A percentile compares a stretch with the other conserved stretches of the same genome.
Evolutionary conservation across 2,113 vertebrate species (phyloP).

Genomic region (Geococcyx californianus): DNA sequence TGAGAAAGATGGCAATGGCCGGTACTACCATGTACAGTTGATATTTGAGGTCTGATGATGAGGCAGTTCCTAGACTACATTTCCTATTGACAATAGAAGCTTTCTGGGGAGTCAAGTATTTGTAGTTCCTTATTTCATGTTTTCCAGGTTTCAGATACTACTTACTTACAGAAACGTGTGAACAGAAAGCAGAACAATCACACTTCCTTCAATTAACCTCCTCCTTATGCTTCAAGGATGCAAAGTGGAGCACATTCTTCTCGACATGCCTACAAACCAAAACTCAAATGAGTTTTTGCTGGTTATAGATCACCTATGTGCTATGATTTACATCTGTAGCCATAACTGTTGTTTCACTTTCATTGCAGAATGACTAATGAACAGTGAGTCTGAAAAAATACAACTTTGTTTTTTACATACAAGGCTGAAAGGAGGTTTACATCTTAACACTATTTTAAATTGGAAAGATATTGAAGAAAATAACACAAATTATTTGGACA

Average conservation of each 20-base stretch:
- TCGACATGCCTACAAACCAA: background rate
- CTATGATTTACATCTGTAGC: background rate
- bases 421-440: background rate
- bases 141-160: background rate
- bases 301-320: rapidly evolving
- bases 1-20: background rate
- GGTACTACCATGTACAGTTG: background rate
- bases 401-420: background rate
- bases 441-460: background rate
- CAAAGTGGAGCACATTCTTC: background rate
- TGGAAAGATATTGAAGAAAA: background rate
- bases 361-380: background rate
- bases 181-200: background rate
- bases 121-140: background rate
- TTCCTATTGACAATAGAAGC: background rate
- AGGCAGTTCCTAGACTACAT: background rate
- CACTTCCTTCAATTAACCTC: background rate
- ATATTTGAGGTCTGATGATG: background rate
- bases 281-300: background rate
- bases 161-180: background rate
- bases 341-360: background rate
- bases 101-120: background rate
- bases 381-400: background rate
- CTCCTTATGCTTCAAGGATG: background rate
- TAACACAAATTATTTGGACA: background rate